Evolutionary conservation across 2,888 invertebrate genomes (phyloP), one percentile per base, ranked within the genome.

Genomic region (Nudaria mundana): DNA sequence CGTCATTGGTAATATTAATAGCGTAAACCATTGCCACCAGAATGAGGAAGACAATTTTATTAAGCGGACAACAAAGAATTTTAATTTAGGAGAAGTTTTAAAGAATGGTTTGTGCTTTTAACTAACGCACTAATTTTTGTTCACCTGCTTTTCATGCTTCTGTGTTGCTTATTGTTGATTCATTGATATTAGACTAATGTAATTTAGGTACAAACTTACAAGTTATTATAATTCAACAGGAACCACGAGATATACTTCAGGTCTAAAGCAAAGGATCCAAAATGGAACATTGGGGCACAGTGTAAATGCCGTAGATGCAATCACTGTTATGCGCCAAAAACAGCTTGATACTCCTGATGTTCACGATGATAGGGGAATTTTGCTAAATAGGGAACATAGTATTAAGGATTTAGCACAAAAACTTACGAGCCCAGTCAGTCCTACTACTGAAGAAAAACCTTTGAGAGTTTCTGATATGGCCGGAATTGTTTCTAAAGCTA

Each of bases 401-500:
- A 96, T 97, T 32, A 96, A 96, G 83, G 96, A 97, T 83, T 86
- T 97, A 48, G 96, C 96, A 25, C 95, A 96, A 74, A 95, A 95
- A 78, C 80, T 97, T 52, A 93, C 94, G 24, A 94, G 92, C 66
- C 92, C 95, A 63, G 72, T 76, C 3, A 83, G 77, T 37, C 80
- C 81, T n/a, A 70, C 90, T 1, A 84, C 90, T 28, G 93, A 93
- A 48, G 92, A 92, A 18, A 92, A 91, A 56, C 87, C 91, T 30
- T 86, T 91, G 53, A 84, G 94, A 74, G 94, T 95, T 44, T 94
- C 94, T 28, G 95, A 96, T 65, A 94, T 96, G 93, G 93, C 94
- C 42, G 97, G 97, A 30, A 91, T 98, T 56, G 96, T 98, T 55
- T 95, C 94, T 36, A 97, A 97, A 88, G 97, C 97, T 68, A 98